A percentile compares a stretch with the other conserved stretches of the same genome.
These are phyloP conservation scores for Cerceris ruficornis DNA, from an alignment of 2,888 invertebrate genomes.

Conservation along the genomic window DNA sequence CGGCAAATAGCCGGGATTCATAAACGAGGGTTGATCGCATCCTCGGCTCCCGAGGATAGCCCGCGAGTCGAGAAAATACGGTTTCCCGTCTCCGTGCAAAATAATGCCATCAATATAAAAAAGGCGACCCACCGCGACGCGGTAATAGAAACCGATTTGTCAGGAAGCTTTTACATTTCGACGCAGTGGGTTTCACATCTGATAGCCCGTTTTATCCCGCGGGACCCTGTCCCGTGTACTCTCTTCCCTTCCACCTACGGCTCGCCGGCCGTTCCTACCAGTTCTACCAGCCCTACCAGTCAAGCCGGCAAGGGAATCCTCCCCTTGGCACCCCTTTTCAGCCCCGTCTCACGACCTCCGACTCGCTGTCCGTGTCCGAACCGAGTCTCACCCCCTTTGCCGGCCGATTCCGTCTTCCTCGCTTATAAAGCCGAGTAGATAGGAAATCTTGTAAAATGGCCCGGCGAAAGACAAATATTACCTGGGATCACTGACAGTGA, in stretches of 20 bases:
- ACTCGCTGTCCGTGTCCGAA: conserved; percentile 55
- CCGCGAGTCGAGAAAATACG: conserved; percentile 57
- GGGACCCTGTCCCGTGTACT: conserved; percentile 67
- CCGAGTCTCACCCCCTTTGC: conserved; percentile 45
- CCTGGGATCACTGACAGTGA: conserved; percentile 69
- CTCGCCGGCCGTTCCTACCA: conserved; percentile 21
- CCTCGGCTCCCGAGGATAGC: conserved; percentile 15
- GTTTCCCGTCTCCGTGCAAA: conserved; percentile 63
- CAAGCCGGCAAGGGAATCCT: conserved; percentile 40
- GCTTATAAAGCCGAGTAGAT: conserved; percentile 73
- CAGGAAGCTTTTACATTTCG: conserved; percentile 78
- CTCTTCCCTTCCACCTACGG: conserved; percentile 31
- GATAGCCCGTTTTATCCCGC: conserved; percentile 76
- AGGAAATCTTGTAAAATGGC: conserved; percentile 79
- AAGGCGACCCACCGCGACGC: conserved; percentile 62
- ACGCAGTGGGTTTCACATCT: conserved; percentile 73
- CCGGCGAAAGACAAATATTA: conserved; percentile 76
- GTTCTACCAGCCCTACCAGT: conserved; percentile 23
- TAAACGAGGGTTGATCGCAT: conserved; percentile 45
- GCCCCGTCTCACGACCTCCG: conserved; percentile 41
- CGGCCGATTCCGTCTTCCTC: conserved; percentile 63
- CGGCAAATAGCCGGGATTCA: conserved; percentile 57
- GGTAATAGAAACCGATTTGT: conserved; percentile 79
- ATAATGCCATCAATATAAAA: conserved; percentile 77
- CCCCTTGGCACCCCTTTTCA: conserved; percentile 42